phyloP scores from a whole-genome alignment of 2,797 vertebrate genomes.

The Chiloscyllium punctatum region DNA sequence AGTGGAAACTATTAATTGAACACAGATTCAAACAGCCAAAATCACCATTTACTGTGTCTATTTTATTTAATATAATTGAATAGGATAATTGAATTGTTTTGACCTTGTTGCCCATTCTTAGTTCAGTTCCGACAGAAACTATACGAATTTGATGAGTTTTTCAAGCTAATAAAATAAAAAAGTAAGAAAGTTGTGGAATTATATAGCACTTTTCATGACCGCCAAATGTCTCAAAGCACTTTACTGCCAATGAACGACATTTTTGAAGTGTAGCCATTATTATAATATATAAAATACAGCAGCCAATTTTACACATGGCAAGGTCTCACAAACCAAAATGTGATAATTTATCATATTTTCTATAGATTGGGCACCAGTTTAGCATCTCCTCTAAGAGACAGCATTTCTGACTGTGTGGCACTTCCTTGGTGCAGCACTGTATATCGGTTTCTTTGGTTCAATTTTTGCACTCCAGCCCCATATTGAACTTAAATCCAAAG shows the following conservation, averaged over 20 bases:
- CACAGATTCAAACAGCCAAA: not conserved
- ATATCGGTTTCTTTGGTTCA: not conserved
- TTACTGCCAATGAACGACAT: not conserved
- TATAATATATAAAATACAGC: not conserved
- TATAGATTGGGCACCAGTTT: too few relatives aligned
- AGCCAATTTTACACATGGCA: not conserved
- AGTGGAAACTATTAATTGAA: not conserved
- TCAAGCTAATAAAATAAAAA: not conserved
- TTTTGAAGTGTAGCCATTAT: not conserved
- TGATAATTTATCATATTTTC: not conserved
- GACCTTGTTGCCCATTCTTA: not conserved
- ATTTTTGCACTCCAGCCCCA: not conserved
- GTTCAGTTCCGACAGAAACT: not conserved
- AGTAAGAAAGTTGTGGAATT: not conserved
- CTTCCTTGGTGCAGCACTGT: not conserved
- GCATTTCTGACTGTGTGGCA: too few relatives aligned
- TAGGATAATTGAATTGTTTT: not conserved
- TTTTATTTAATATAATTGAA: not conserved
- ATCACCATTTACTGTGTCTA: not conserved
- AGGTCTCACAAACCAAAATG: not conserved
- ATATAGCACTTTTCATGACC: not conserved
- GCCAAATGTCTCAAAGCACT: not conserved
- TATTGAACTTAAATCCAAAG: not conserved
- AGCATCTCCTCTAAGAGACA: too few relatives aligned
- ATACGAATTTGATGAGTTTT: not conserved